Evolutionary conservation across 2,797 vertebrate genomes (phyloP).

Genomic region (Buphagus erythrorhynchus): DNA sequence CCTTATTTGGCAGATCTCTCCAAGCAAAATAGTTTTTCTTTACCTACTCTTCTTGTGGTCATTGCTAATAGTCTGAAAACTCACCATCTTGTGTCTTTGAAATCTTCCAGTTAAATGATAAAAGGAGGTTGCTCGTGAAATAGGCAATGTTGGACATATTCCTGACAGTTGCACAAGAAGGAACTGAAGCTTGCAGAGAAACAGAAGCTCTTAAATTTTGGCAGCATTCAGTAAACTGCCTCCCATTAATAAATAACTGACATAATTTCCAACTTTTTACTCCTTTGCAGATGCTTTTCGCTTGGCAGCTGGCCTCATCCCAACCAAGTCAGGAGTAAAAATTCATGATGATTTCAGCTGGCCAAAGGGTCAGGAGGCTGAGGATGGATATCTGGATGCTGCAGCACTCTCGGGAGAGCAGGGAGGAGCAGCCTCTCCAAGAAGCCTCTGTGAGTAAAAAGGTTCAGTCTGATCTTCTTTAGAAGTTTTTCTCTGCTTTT

Average conservation of each 20-base stretch:
- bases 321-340: neutral
- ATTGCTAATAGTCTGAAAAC: neutral
- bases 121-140: neutral
- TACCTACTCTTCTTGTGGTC: neutral
- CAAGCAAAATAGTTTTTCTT: neutral
- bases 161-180: constrained; percentile 33
- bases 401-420: neutral
- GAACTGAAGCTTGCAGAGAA: neutral
- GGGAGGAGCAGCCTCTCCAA: neutral
- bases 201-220: constrained; percentile 45
- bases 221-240: constrained; percentile 24
- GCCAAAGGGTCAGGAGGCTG: neutral
- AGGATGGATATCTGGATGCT: neutral
- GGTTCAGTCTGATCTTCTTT: neutral
- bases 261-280: neutral
- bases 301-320: constrained; percentile 19
- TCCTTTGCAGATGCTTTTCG: neutral
- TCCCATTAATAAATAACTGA: constrained; percentile 49
- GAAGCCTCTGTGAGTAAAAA: neutral
- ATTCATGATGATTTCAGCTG: neutral
- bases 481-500: neutral
- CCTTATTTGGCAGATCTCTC: neutral
- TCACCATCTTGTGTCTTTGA: neutral
- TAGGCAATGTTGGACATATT: neutral
- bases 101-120: neutral